phyloP scores from a whole-genome alignment of 2,797 vertebrate species.

The Premnoplex brunnescens region DNA sequence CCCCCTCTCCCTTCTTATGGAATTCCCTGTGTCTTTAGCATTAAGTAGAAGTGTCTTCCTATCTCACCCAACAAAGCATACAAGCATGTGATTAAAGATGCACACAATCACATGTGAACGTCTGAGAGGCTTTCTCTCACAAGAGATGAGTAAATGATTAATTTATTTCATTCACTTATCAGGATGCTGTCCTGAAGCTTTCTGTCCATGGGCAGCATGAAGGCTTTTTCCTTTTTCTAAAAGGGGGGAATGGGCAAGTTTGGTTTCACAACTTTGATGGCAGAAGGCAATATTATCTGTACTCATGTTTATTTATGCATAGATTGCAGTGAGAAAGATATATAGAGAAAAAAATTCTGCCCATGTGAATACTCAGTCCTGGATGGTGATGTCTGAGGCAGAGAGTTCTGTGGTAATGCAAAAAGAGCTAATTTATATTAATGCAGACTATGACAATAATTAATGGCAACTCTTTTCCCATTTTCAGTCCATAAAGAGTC shows the following conservation, averaged over 20 bases:
- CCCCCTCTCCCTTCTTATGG: background rate
- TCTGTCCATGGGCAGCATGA: background rate
- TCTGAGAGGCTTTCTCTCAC: background rate
- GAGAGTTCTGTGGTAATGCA: background rate
- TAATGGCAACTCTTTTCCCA: background rate
- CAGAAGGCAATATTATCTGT: background rate
- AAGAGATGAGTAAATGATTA: background rate
- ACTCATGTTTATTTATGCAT: background rate
- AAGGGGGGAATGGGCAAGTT: background rate
- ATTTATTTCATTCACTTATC: background rate
- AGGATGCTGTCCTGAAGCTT: background rate
- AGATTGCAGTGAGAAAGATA: background rate
- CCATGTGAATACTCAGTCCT: background rate
- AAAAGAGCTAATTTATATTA: background rate
- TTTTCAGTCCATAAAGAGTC: background rate
- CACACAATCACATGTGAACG: background rate
- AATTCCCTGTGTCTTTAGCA: background rate
- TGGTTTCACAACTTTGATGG: background rate
- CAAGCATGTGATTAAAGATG: background rate
- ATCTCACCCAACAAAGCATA: background rate
- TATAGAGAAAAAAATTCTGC: background rate
- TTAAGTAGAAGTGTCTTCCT: background rate
- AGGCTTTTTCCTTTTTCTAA: background rate
- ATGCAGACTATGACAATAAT: background rate
- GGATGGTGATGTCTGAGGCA: background rate